Base-by-base conservation (phyloP, 2,797 vertebrate species). In the Nyctalus aviator region DNA sequence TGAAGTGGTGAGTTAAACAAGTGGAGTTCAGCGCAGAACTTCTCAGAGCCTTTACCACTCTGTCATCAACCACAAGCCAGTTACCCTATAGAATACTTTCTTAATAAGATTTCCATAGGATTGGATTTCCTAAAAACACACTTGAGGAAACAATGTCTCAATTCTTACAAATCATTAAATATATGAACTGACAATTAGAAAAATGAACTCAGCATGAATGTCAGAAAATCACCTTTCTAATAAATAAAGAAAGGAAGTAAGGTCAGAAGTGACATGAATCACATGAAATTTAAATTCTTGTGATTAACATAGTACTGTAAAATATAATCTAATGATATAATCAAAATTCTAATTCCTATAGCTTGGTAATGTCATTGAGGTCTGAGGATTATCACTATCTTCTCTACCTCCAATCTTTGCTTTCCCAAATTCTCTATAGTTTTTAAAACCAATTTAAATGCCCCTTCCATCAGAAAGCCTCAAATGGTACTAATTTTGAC, bases 81-180 rank as follows among this genome's bases (percentile, higher is more conserved):
- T 91, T 57, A 84, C 17, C 23, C 32, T 14, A 64, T 8, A 53
- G 14, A 73, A 55, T 44, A 78, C 2, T 32, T 66, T 64, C 32
- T 57, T 23, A 68, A 57, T 82, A 13, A 83, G 4, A 68, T 85
- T 75, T 17, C 15, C 27, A 32, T 15, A 77, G 25, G 7, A 66
- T 84, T 72, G 93, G 21, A 73, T 50, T 57, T 86, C 55, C 30
- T 86, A 62, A 92, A 94, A 75, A 53, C 0, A 35, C 21, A 27
- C 48, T 59, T 91, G 75, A 69, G 41, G 21, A 91, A 95, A 53
- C 30, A 73, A n/a, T 91, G 12, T 68, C 37, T 77, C 17, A 76
- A 57, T 83, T 69, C 27, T 48, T 92, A 46, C 10, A 14, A 86
- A 78, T 78, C 4, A 48, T 59, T 71, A 89, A 57, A 84, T 75